Base-by-base conservation (phyloP, 2,797 vertebrate species). In the Acrossocheilus wenchowensis region DNA sequence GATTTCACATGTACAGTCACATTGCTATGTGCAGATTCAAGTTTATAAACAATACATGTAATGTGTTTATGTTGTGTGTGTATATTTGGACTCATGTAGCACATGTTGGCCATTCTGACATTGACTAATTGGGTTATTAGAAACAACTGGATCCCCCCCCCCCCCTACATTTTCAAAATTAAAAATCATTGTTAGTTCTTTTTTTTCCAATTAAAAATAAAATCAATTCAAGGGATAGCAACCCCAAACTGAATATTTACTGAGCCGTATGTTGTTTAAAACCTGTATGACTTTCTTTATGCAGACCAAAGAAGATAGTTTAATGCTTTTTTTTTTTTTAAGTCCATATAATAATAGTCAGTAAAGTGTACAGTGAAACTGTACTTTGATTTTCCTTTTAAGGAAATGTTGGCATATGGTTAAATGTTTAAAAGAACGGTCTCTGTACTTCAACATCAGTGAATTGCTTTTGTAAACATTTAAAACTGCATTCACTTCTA, bases 401-500 rank as follows among this genome's bases (percentile, higher is more conserved):
- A 41, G 34, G 14, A 30, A 73, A 30, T 48, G 39, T 50, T 52
- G 41, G 71, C 39, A 62, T 83, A 21, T 23, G 52, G 6, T 82
- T 73, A 23, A 62, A 45, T 83, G 19, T 34, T 73, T 83, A 45
- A 73, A 57, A 60, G 9, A 26, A 41, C 34, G 43, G 6, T n/a
- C 45, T 60, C 30, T 77, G 15, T 52, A 14, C 30, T 78, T 19
- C 30, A 7, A 30, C 72, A 74, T 48, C 21, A 54, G 52, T n/a
- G 14, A 39, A 57, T 41, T 43, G 50, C n/a, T 73, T 45, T 73
- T 45, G 52, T 45, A 34, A 83, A 83, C 52, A 62, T 81, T 69
- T 81, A 52, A 14, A 68, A 23, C 48, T 69, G 12, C 48, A 39
- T 57, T 43, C 81, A 43, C 15, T 60, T 60, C 45, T 60, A 45